Base-by-base conservation (phyloP, 2,797 vertebrate species). In the Parambassis ranga region DNA sequence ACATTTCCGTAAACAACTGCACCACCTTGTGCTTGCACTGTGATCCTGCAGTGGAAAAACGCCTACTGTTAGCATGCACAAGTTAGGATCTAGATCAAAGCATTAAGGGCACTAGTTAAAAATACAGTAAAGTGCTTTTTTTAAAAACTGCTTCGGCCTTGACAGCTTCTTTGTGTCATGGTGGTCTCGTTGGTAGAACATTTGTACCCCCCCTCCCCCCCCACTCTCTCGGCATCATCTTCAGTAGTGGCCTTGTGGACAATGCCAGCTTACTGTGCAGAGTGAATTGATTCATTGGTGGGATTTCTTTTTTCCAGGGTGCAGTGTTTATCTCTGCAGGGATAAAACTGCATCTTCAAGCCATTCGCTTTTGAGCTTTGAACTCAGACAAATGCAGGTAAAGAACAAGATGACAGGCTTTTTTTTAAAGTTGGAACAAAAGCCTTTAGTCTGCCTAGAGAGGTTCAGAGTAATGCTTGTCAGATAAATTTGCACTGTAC, bases 401-500 rank as follows among this genome's bases (percentile, higher is more conserved):
- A 41, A 14, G n/a, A 20, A 28, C 5, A 26, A n/a, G 20, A 14
- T 42, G 42, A 55, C n/a, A 61, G 37, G 47, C 44, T 52, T 27
- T 53, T 15, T 42, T 27, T n/a, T n/a, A n/a, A n/a, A 53, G 39
- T 49, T 57, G 26, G 15, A 28, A 55, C 22, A 42, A 71, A 46
- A 55, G 41, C 49, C 27, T 65, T 67, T 36, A 37, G 30, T 57
- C 31, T 43, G 43, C 33, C 50, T 26, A 65, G 70, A 55, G 38
- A 37, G 27, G 26, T 55, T 58, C 52, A 30, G 37, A 65, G 63
- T 62, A 51, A 74, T 57, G 28, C 64, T 46, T 75, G 67, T 82
- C 67, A 38, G 62, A 65, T 71, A 26, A 61, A 62, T 81, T 58
- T 65, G 56, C 39, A 65, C 35, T n/a, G 33, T n/a, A n/a, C n/a